phyloP scores from a whole-genome alignment of 2,113 vertebrate species.

The Panthera tigris region DNA sequence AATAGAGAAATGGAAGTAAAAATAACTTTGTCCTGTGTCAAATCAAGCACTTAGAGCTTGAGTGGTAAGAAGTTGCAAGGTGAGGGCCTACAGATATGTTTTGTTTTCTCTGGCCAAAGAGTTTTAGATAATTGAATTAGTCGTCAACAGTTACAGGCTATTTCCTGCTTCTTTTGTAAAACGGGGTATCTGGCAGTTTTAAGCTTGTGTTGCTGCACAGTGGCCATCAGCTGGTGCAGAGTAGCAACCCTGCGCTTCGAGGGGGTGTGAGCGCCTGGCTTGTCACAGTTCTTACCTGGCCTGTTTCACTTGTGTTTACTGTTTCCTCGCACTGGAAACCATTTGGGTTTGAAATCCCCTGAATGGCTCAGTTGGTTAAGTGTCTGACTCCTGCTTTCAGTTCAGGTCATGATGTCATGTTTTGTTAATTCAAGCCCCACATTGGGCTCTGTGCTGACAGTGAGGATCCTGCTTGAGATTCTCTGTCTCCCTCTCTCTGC shows the following conservation, averaged over 20 bases:
- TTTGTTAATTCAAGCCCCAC: too few species aligned
- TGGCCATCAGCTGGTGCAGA: neutral
- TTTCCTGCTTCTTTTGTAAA: neutral
- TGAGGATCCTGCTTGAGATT: too few species aligned
- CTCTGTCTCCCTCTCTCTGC: too few species aligned
- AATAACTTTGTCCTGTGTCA: neutral
- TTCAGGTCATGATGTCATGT: too few species aligned
- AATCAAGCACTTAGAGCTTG: neutral
- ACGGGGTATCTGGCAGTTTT: neutral
- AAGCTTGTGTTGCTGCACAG: neutral
- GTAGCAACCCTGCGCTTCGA: rapidly evolving
- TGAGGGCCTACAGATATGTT: neutral
- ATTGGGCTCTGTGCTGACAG: too few species aligned
- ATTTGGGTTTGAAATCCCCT: neutral
- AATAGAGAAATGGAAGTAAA: neutral
- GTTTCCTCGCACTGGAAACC: neutral
- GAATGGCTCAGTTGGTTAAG: too few species aligned
- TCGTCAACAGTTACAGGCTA: neutral
- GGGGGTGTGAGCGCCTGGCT: rapidly evolving
- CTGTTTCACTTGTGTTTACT: neutral
- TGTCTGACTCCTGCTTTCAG: too few species aligned
- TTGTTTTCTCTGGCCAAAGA: neutral
- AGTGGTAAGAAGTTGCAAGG: neutral
- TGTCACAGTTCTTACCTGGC: neutral
- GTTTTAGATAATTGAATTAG: neutral